Conservation (phyloP, 2,797 vertebrate genomes). For the Danio albolineatus region DNA sequence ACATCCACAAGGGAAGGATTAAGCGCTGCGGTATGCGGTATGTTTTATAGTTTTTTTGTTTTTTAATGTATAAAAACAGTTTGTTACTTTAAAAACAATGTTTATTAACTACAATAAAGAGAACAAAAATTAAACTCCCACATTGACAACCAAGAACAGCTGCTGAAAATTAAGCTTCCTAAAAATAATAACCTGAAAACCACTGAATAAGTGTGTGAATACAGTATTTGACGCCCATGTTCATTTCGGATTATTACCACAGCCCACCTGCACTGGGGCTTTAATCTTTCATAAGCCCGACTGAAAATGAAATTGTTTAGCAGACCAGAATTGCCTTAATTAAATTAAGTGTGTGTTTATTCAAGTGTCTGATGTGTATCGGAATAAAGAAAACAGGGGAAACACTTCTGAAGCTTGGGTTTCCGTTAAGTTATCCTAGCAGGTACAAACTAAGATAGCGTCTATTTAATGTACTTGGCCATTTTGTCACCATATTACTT, state of each 20-base stretch:
- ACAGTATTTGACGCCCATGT: too few relatives aligned
- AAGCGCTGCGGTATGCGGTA: too few relatives aligned
- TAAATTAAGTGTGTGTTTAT: neutral
- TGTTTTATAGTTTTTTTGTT: too few relatives aligned
- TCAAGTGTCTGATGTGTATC: neutral
- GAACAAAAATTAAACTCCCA: too few relatives aligned
- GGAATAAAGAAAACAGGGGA: neutral
- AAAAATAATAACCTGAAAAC: too few relatives aligned
- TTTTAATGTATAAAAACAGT: too few relatives aligned
- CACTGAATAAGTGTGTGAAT: too few relatives aligned
- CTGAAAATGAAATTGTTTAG: neutral
- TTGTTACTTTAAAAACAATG: too few relatives aligned
- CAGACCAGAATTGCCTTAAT: neutral
- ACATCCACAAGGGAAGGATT: too few relatives aligned
- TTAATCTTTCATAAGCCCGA: neutral
- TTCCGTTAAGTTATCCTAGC: slow-evolving; percentile 22
- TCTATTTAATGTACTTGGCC: slow-evolving; percentile 22
- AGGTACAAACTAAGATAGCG: slow-evolving; percentile 24
- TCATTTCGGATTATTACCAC: neutral
- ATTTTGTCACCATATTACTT: slow-evolving; percentile 20
- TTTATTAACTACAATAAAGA: too few relatives aligned
- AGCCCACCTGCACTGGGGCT: neutral
- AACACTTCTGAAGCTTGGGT: slow-evolving; percentile 4
- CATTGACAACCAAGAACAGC: too few relatives aligned
- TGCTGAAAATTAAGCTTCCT: too few relatives aligned